Base-by-base conservation (phyloP, 2,888 invertebrate genomes). In the Ormyrus rosae region DNA sequence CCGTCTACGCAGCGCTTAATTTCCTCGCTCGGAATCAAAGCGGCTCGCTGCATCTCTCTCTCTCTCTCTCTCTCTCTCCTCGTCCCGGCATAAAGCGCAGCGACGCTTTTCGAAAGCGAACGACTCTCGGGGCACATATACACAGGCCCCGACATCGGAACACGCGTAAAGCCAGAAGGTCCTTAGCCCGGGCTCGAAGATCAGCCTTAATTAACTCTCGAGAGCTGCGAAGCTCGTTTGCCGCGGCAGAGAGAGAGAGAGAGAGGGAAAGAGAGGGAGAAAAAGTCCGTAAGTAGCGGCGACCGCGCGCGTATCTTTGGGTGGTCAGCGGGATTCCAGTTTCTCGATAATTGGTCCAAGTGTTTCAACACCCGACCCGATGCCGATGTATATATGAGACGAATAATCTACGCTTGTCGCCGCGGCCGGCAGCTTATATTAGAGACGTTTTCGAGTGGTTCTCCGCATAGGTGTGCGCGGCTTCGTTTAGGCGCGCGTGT, bases 271-370 rank as follows among this genome's bases (percentile, higher is more conserved):
- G 63, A 48, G 64, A 74, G 76, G 78, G 81, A 80, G 80, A 70
- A 64, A 78, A 75, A 77, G 78, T 68, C 65, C 56, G 50, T 45
- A 63, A 80, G 78, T 8, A 70, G 72, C 58, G 51, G 2, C 63
- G 79, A 83, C 82, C 80, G 81, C 82, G 68, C 80, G 82, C 81
- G 79, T 78, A 74, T 65, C 78, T 73, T 82, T 88, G 88, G 88
- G 88, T 88, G 88, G 88, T 85, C 88, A 87, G 85, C 85, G 88
- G 19, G 61, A 90, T 90, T 90, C 90, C 90, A 90, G 90, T 90
- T 90, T 90, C 90, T 89, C 89, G 88, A 90, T 90, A 90, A 90
- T 90, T 90, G 90, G 90, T 90, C 90, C 89, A 90, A 89, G 89
- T 90, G 90, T 90, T 90, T 90, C 90, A 88, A 90, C 90, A 90